These are phyloP conservation scores for Drosophila macrothrix DNA, from an alignment of 2,888 invertebrate species.

Conservation along the genomic window DNA sequence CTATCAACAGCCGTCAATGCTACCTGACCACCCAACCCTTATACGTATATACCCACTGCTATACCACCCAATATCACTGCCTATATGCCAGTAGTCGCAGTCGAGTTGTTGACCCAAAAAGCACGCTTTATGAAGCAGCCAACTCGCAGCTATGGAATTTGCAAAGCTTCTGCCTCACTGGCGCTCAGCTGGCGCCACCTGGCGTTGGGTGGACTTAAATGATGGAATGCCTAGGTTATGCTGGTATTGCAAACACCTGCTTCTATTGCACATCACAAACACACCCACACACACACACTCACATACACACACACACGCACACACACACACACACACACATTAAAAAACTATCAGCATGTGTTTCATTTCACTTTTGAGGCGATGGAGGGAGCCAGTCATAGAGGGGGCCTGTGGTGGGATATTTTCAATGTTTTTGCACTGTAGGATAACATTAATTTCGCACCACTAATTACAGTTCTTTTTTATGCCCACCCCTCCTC, in stretches of 20 bases:
- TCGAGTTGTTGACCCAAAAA: slow-evolving; percentile 71
- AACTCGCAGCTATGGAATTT: slow-evolving; percentile 38
- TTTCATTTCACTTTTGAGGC: slow-evolving; percentile 70
- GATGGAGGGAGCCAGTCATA: neutral
- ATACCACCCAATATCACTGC: neutral
- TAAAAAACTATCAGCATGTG: slow-evolving; percentile 73
- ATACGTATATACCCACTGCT: neutral
- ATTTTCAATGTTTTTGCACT: slow-evolving; percentile 62
- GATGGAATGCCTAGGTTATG: slow-evolving; percentile 39
- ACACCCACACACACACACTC: neutral
- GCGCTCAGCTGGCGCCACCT: slow-evolving; percentile 5
- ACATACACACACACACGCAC: slow-evolving; percentile 13
- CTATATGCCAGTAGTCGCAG: slow-evolving; percentile 12
- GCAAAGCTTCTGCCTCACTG: slow-evolving; percentile 48
- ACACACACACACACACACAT: slow-evolving; percentile 48
- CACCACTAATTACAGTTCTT: slow-evolving; percentile 78
- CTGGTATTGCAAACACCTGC: slow-evolving; percentile 48
- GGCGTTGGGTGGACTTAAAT: slow-evolving; percentile 10
- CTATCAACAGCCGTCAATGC: slow-evolving; percentile 7
- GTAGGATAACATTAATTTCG: slow-evolving; percentile 75
- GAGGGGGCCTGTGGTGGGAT: slow-evolving; percentile 15
- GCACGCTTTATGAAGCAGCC: slow-evolving; percentile 49
- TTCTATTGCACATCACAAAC: slow-evolving; percentile 30
- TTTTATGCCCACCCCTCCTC: slow-evolving; percentile 12
- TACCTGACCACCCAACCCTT: neutral